Conservation (phyloP, 2,888 invertebrate genomes). For the Beris chalybata region DNA sequence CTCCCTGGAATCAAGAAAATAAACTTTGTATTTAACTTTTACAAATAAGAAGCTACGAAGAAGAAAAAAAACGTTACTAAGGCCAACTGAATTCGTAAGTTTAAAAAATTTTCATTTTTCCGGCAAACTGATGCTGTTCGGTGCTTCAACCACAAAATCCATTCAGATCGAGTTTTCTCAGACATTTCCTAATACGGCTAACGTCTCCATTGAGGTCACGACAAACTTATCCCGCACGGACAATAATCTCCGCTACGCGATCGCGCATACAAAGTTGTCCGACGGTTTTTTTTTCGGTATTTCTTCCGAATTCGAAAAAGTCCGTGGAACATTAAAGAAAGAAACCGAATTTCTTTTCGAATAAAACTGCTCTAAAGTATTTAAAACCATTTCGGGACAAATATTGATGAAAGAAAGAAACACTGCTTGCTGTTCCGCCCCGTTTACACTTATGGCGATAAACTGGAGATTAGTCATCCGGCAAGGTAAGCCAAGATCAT, state of each 20-base stretch:
- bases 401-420: no score
- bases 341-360: no score
- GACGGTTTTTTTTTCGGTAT: background rate
- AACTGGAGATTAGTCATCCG: no score
- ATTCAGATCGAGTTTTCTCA: constrained; percentile 15
- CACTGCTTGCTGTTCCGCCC: no score
- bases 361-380: no score
- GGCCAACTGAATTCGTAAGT: constrained; percentile 5
- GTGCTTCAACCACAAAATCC: background rate
- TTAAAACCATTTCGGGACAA: no score
- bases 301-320: no score
- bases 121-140: constrained; percentile 7
- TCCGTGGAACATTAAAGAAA: no score
- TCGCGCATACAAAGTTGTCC: background rate
- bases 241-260: constrained; percentile 2
- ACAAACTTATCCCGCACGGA: constrained; percentile 1
- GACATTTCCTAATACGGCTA: constrained; percentile 12
- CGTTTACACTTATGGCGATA: no score
- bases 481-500: constrained; percentile 1
- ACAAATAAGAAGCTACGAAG: background rate
- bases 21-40: constrained; percentile 7
- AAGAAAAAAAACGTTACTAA: constrained; percentile 7
- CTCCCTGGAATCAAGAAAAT: constrained; percentile 15
- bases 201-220: constrained; percentile 18
- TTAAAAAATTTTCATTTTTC: constrained; percentile 25